Conservation (phyloP, 2,888 invertebrate genomes). For the Romanomermis culicivorax region DNA sequence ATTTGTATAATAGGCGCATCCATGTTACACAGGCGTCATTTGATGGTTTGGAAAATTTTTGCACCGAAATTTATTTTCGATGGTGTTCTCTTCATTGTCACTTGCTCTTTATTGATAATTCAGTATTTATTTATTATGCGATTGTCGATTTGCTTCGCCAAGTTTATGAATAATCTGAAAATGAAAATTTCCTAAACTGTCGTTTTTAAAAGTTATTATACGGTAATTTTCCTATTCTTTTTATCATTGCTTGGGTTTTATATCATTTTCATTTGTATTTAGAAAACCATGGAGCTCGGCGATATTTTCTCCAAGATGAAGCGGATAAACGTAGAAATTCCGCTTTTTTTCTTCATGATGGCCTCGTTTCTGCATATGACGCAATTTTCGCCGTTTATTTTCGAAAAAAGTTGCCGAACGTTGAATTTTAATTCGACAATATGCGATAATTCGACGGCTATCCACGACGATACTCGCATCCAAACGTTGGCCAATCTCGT, state of each 20-base stretch:
- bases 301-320: no score
- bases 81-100: neutral
- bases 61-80: slow-evolving; percentile 74
- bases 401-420: slow-evolving; percentile 27
- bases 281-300: no score
- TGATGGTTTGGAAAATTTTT: slow-evolving; percentile 98
- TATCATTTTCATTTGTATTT: no score
- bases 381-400: slow-evolving; percentile 29
- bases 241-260: no score
- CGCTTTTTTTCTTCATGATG: slow-evolving; percentile 31
- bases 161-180: neutral
- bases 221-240: no score
- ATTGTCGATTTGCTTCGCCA: neutral
- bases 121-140: neutral
- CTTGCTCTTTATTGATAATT: neutral
- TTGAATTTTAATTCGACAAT: slow-evolving; percentile 16
- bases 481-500: slow-evolving; percentile 29
- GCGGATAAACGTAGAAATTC: slow-evolving; percentile 27
- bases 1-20: slow-evolving; percentile 64
- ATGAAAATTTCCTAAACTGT: neutral
- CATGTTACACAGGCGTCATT: slow-evolving; percentile 69
- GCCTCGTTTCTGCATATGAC: slow-evolving; percentile 25
- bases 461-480: slow-evolving; percentile 22
- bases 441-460: slow-evolving; percentile 17
- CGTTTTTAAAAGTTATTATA: no score